Evolutionary conservation across 1,140 invertebrate species (phyloP).

Genomic region (Drosophila simulans): DNA sequence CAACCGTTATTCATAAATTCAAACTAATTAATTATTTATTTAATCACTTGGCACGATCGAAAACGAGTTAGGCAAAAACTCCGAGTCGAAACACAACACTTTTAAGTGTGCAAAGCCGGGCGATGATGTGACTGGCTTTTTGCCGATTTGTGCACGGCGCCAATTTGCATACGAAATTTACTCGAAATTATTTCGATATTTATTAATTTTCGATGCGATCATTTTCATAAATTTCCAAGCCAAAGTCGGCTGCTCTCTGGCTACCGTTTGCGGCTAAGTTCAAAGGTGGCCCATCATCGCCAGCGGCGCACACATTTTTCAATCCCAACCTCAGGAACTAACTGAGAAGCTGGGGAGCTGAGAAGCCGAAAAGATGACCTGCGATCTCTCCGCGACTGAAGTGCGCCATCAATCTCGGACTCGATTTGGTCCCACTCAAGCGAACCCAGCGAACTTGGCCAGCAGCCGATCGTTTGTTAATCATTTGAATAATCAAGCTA

Average conservation of each 20-base stretch:
- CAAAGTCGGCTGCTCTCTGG: slow-evolving; percentile 44
- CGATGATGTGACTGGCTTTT: slow-evolving; percentile 53
- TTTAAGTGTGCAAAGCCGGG: slow-evolving; percentile 77
- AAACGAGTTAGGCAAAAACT: slow-evolving; percentile 44
- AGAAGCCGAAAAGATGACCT: slow-evolving; percentile 24
- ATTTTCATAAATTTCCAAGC: slow-evolving; percentile 59
- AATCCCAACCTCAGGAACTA: slow-evolving; percentile 40
- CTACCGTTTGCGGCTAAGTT: slow-evolving; percentile 77
- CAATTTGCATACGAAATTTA: slow-evolving; percentile 76
- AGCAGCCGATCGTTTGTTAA: slow-evolving; percentile 76
- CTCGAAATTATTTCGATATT: slow-evolving; percentile 79
- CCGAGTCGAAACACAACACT: slow-evolving; percentile 23
- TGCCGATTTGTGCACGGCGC: slow-evolving; percentile 61
- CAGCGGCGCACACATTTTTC: slow-evolving; percentile 76
- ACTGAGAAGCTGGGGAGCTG: neutral
- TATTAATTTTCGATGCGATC: slow-evolving; percentile 73
- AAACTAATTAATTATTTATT: slow-evolving; percentile 84
- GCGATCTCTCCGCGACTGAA: slow-evolving; percentile 67
- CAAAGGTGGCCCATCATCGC: slow-evolving; percentile 66
- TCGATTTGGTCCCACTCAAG: slow-evolving; percentile 18
- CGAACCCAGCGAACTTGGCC: slow-evolving; percentile 37
- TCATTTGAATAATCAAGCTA: slow-evolving; percentile 84
- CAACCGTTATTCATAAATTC: slow-evolving; percentile 83
- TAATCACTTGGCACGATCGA: slow-evolving; percentile 73
- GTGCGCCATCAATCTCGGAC: slow-evolving; percentile 70